These are phyloP conservation scores for Dicranocentrus wangi DNA, from an alignment of 2,888 invertebrate genomes.

Conservation along the genomic window DNA sequence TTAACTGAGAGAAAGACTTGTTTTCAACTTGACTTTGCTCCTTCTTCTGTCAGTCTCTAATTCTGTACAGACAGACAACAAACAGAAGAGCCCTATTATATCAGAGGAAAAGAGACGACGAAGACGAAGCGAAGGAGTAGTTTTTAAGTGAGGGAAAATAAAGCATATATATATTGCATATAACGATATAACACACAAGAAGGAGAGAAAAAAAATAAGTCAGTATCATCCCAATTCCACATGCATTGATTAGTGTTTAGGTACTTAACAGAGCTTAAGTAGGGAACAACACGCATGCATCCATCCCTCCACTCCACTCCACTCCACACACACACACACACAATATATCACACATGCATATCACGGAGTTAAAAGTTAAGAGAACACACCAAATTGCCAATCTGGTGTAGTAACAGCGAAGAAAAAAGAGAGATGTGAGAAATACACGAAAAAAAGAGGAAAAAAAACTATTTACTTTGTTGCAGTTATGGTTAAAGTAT, in stretches of 20 bases:
- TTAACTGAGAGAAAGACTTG: constrained; percentile 29
- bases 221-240: constrained; percentile 24
- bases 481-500: background rate
- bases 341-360: background rate
- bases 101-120: constrained; percentile 7
- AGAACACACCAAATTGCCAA: background rate
- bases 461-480: background rate
- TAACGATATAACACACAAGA: too few species aligned
- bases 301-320: background rate
- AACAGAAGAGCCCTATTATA: constrained; percentile 36
- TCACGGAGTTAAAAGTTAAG: background rate
- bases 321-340: constrained; percentile 2
- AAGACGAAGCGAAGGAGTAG: constrained; percentile 5
- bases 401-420: background rate
- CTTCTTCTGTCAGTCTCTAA: constrained; percentile 37
- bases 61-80: constrained; percentile 33
- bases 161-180: background rate
- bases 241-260: constrained; percentile 27
- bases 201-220: background rate
- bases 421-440: background rate
- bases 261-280: constrained; percentile 26
- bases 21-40: constrained; percentile 38
- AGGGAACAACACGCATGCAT: constrained; percentile 21
- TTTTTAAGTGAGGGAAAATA: background rate
- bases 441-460: constrained; percentile 8